A percentile compares a stretch with the other conserved stretches of the same genome.
These are phyloP conservation scores for Octonoba sinensis DNA, from an alignment of 2,888 invertebrate genomes.

Conservation along the genomic window DNA sequence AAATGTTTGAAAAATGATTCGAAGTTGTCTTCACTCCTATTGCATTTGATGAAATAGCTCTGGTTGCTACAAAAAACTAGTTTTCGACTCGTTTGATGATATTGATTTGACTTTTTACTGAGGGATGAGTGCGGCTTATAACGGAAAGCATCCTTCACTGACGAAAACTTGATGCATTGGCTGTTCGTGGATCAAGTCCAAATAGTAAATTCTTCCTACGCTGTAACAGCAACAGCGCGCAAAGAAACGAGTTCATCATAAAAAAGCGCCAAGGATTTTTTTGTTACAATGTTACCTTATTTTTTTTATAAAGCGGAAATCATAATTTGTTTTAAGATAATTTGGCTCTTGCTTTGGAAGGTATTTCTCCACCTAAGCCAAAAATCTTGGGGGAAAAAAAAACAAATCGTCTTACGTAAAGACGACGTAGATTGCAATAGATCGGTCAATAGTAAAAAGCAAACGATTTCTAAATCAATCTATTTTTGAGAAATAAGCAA, in stretches of 20 bases:
- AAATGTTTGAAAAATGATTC: constrained; percentile 40
- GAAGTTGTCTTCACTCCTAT: constrained; percentile 54
- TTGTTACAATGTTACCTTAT: not conserved
- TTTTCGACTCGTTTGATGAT: constrained; percentile 51
- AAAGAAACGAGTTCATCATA: not conserved
- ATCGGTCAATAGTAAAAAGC: not conserved
- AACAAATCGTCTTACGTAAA: too few species aligned
- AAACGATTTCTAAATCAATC: not conserved
- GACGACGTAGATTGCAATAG: not conserved
- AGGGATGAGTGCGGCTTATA: constrained; percentile 41
- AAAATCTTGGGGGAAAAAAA: not conserved
- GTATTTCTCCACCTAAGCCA: not conserved
- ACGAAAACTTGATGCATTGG: constrained; percentile 52
- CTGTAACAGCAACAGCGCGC: not conserved
- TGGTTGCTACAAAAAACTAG: constrained; percentile 36
- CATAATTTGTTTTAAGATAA: constrained; percentile 26
- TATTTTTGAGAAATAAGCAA: too few species aligned
- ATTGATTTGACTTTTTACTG: constrained; percentile 54
- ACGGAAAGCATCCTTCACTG: constrained; percentile 53
- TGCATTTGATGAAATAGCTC: constrained; percentile 47
- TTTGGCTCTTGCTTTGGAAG: constrained; percentile 2
- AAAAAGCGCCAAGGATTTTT: not conserved
- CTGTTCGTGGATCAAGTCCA: constrained; percentile 37
- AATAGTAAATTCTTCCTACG: constrained; percentile 11
- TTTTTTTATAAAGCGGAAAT: constrained; percentile 2